Percentiles rank a stretch among this genome's conserved stretches.
These are phyloP conservation scores for Crenichthys baileyi DNA, from an alignment of 2,797 vertebrate genomes.

Conservation along the genomic window DNA sequence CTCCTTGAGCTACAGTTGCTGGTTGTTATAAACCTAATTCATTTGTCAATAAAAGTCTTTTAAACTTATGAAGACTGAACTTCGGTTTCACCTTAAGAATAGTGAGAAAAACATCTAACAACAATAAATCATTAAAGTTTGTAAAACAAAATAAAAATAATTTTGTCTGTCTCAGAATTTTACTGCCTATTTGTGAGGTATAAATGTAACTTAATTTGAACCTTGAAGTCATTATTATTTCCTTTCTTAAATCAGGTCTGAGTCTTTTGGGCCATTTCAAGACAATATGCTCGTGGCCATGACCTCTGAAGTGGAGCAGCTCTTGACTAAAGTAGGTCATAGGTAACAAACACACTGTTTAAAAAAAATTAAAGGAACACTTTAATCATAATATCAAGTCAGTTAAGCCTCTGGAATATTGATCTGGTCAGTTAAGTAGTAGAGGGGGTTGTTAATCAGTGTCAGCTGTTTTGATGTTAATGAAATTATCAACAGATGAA, in stretches of 20 bases:
- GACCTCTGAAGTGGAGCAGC: conserved; percentile 94
- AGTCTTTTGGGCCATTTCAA: conserved; percentile 89
- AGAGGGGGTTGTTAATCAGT: too few species aligned
- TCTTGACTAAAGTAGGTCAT: conserved; percentile 87
- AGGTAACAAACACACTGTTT: not conserved
- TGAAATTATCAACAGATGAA: too few species aligned
- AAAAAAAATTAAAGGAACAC: too few species aligned
- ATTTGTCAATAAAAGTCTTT: not conserved
- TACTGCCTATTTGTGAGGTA: too few species aligned
- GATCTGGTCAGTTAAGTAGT: too few species aligned
- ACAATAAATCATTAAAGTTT: not conserved
- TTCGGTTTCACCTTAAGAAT: not conserved
- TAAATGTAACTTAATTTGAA: not conserved
- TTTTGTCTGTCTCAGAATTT: not conserved
- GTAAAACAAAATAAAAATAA: not conserved
- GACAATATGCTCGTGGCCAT: conserved; percentile 94
- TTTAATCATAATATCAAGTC: too few species aligned
- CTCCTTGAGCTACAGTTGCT: not conserved
- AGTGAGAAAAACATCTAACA: not conserved
- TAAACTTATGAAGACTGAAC: not conserved
- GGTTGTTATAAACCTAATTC: not conserved
- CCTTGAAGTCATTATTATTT: not conserved
- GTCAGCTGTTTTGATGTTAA: too few species aligned
- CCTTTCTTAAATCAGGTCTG: conserved; percentile 79
- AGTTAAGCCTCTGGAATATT: too few species aligned